Evolutionary conservation across 2,797 vertebrate species (phyloP).

Genomic region (Kryptopterus vitreolus): DNA sequence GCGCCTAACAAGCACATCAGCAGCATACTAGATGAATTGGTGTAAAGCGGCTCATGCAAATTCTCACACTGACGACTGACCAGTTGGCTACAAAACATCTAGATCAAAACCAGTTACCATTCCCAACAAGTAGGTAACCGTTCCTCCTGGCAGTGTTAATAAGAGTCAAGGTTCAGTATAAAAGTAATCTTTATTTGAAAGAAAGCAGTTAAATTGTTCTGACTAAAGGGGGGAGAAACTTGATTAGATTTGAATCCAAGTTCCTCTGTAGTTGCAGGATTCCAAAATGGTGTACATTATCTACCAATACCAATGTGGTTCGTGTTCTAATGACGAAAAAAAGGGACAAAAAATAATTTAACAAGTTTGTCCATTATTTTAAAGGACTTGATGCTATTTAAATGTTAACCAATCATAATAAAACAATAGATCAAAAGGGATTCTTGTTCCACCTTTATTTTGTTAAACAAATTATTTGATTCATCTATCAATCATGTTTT

Average conservation of each 20-base stretch:
- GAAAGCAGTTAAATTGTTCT: no score
- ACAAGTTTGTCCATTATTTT: background rate
- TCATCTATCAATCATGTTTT: constrained; percentile 46
- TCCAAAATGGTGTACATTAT: no score
- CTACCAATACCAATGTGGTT: no score
- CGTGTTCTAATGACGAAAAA: no score
- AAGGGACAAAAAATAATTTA: no score
- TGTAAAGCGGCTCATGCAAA: constrained; percentile 52
- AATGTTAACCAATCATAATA: background rate
- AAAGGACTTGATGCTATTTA: background rate
- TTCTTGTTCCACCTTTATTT: constrained; percentile 45
- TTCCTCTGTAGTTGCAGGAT: background rate
- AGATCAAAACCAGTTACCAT: background rate
- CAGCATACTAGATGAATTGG: constrained; percentile 71
- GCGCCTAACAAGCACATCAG: constrained; percentile 62
- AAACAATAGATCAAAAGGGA: constrained; percentile 24
- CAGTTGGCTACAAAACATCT: background rate
- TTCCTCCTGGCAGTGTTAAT: background rate
- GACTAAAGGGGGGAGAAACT: no score
- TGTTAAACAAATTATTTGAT: constrained; percentile 55
- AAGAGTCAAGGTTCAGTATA: background rate
- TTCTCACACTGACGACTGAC: background rate
- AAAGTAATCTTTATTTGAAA: no score
- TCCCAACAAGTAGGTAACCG: background rate
- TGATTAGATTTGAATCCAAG: background rate